Conservation (phyloP, 2,113 vertebrate species). For the Misgurnus mizolepis region DNA sequence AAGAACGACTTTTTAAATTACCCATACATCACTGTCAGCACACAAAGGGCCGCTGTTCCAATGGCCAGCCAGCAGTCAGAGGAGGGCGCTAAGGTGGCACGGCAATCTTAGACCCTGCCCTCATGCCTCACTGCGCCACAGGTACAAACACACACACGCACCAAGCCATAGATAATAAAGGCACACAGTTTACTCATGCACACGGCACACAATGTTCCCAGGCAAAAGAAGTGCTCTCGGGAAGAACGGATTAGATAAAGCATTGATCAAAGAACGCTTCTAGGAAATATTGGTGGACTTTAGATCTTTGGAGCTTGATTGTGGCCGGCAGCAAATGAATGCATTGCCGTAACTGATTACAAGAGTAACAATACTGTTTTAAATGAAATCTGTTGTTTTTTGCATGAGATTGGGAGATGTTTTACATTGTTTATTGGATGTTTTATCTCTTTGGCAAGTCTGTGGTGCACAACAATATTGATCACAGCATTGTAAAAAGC, state of each 20-base stretch:
- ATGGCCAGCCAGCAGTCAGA: conserved; percentile 57
- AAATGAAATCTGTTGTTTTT: background rate
- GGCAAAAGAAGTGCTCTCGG: background rate
- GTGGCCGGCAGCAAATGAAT: background rate
- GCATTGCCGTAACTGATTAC: background rate
- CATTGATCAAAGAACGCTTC: conserved; percentile 16
- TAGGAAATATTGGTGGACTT: background rate
- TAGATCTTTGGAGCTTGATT: background rate
- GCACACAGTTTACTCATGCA: conserved; percentile 15
- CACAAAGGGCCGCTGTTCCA: conserved; percentile 63
- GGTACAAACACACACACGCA: conserved; percentile 35
- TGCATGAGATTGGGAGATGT: background rate
- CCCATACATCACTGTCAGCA: conserved; percentile 78
- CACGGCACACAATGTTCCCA: conserved; percentile 4
- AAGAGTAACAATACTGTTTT: background rate
- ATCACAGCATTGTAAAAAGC: background rate
- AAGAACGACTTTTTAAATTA: conserved; percentile 80
- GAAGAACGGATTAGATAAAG: background rate
- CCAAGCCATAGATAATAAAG: conserved; percentile 15
- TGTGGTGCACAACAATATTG: background rate
- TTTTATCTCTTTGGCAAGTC: background rate
- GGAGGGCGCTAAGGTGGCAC: conserved; percentile 58
- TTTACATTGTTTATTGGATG: background rate
- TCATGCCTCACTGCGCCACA: conserved; percentile 46
- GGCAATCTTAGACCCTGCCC: conserved; percentile 56